Percentiles rank a stretch among this genome's conserved stretches.
These are phyloP conservation scores for Eupithecia insigniata DNA, from an alignment of 2,888 invertebrate species.

Conservation along the genomic window DNA sequence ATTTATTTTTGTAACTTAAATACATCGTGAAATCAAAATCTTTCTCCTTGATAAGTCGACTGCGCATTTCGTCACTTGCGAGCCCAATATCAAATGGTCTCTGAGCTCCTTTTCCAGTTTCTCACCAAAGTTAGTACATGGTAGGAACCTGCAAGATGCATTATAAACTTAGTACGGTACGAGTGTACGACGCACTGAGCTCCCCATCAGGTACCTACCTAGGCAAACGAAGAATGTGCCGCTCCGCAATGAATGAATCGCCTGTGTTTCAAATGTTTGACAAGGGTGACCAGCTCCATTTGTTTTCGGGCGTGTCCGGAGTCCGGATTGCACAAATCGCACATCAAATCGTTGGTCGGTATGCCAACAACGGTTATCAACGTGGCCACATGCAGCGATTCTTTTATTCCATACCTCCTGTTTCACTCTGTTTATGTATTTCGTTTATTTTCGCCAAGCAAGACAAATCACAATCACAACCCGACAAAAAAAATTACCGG, in stretches of 20 bases:
- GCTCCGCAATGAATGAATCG: background rate
- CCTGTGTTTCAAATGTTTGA: background rate
- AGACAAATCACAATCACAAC: no score
- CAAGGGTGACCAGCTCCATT: background rate
- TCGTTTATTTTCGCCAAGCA: no score
- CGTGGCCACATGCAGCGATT: background rate
- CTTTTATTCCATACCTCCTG: background rate
- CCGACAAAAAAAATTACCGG: no score
- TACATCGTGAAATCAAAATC: background rate
- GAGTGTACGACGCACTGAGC: background rate
- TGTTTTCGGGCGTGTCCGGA: background rate
- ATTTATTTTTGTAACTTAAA: background rate
- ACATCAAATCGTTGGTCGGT: background rate
- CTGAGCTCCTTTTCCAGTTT: background rate
- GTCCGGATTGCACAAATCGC: background rate
- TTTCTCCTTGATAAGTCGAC: background rate
- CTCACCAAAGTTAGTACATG: no score
- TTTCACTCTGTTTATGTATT: no score
- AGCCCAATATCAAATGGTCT: background rate
- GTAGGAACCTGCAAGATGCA: background rate
- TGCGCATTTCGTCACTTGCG: background rate
- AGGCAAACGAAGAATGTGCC: background rate
- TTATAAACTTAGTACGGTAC: background rate
- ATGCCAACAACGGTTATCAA: background rate
- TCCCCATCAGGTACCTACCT: background rate